Base-by-base conservation (phyloP, 2,797 vertebrate genomes). In the Enteromius trimaculatus region DNA sequence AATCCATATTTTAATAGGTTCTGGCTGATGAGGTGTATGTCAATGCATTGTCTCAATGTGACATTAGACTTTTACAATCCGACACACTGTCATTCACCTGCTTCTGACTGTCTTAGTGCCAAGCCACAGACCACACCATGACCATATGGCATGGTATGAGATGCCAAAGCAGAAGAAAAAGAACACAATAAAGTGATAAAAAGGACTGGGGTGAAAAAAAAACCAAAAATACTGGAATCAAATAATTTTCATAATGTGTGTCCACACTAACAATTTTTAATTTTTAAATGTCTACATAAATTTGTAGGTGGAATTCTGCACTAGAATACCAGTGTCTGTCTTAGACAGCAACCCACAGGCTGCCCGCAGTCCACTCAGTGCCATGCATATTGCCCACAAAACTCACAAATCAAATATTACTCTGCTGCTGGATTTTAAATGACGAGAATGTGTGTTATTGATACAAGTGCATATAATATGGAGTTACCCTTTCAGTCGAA, bases 111-210 rank as follows among this genome's bases (percentile, higher is more conserved):
- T 23, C 9, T 75, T 64, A 17, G n/a, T 75, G 80, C 80, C 80
- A 82, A 82, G n/a, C 44, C 42, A 49, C 58, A 64, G 26, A 64
- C 42, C 58, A 74, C 62, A 65, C 13, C 31, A 66, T 1, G 62
- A 66, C 71, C 80, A 82, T 75, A 75, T 82, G 80, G 42, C 44
- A 17, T 39, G 19, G 6, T 29, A 53, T 64, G 42, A 34, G 60
- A 65, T 75, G 80, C 80, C 80, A 82, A 65, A 64, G 14, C 58
- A 75, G 31, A 3, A 51, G 44, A 75, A 37, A 66, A 44, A 21
- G 31, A 66, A 75, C n/a, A 4, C 34, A 10, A 74, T 8, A 75
- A 34, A 26, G 6, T 69, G 14, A 39, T 0, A 49, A 31, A 77
- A 2, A 34, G 55, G 11, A 10, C 55, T 62, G 53, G 34, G 13